These are phyloP conservation scores for Cossypha dichroa DNA, from an alignment of 2,797 vertebrate genomes.

Conservation along the genomic window DNA sequence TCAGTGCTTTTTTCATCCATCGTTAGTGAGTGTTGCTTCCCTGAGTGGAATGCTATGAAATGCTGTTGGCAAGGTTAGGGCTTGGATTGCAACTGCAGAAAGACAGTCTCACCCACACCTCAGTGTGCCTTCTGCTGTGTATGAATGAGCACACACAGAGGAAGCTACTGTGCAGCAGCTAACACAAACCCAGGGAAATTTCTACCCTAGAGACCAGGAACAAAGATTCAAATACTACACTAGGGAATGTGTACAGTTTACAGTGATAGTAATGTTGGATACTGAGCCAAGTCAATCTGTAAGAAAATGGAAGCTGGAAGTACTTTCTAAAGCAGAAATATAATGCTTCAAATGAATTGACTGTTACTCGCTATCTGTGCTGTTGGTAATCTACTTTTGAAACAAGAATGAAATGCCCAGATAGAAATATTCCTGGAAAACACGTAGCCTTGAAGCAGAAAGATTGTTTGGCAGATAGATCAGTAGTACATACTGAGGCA, in stretches of 20 bases:
- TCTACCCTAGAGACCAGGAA: background rate
- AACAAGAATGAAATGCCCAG: conserved; percentile 24
- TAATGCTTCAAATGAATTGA: background rate
- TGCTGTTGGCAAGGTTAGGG: background rate
- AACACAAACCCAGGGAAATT: background rate
- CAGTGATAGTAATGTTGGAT: background rate
- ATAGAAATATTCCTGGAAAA: conserved; percentile 6
- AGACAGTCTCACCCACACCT: background rate
- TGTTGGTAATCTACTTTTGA: conserved; percentile 44
- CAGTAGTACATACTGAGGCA: background rate
- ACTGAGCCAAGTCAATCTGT: background rate
- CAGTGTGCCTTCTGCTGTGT: background rate
- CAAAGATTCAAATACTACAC: background rate
- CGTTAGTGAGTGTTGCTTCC: background rate
- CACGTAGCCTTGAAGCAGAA: conserved; percentile 22
- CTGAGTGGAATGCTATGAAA: background rate
- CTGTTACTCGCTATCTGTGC: background rate
- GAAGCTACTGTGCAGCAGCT: background rate
- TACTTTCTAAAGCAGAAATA: background rate
- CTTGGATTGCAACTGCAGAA: background rate
- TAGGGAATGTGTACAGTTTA: background rate
- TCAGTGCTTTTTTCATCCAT: background rate
- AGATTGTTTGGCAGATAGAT: conserved; percentile 50
- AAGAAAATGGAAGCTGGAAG: background rate
- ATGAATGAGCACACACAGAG: background rate